phyloP scores from a whole-genome alignment of 2,113 vertebrate species.

The Leiothrix lutea region DNA sequence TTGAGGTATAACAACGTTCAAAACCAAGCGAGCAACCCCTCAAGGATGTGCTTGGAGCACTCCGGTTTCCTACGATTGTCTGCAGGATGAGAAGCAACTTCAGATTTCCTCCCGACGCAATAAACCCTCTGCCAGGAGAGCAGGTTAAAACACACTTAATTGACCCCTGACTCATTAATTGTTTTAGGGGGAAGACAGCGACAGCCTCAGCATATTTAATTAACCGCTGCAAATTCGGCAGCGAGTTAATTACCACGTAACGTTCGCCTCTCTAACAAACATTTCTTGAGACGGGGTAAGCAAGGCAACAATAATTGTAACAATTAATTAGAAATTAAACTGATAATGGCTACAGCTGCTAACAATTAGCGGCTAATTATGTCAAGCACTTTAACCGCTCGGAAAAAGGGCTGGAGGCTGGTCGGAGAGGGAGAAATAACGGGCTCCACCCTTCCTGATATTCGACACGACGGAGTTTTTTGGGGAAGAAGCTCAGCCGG shows the following conservation, averaged over 20 bases:
- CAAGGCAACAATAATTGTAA: conserved; percentile 74
- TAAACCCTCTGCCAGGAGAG: not conserved
- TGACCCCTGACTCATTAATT: conserved; percentile 45
- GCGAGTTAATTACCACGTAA: conserved; percentile 72
- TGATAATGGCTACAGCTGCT: conserved; percentile 79
- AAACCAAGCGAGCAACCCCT: not conserved
- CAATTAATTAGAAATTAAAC: conserved; percentile 80
- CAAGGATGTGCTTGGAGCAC: not conserved
- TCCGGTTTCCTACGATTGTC: not conserved
- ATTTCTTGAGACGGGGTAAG: conserved; percentile 65
- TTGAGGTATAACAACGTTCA: not conserved
- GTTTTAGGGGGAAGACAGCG: not conserved
- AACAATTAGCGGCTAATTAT: conserved; percentile 76
- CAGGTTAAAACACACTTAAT: conserved; percentile 27
- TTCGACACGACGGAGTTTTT: fast-evolving
- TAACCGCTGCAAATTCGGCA: conserved; percentile 41
- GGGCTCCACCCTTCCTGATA: fast-evolving
- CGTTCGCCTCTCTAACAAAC: conserved; percentile 66
- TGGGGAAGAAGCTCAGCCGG: fast-evolving
- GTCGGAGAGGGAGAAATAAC: not conserved
- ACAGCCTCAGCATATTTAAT: conserved; percentile 35
- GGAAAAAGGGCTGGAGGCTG: conserved; percentile 24
- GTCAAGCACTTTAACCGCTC: conserved; percentile 68
- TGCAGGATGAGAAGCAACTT: not conserved
- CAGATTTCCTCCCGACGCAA: not conserved